These are phyloP conservation scores for Halyomorpha halys DNA, from an alignment of 1,140 invertebrate genomes.

Conservation along the genomic window DNA sequence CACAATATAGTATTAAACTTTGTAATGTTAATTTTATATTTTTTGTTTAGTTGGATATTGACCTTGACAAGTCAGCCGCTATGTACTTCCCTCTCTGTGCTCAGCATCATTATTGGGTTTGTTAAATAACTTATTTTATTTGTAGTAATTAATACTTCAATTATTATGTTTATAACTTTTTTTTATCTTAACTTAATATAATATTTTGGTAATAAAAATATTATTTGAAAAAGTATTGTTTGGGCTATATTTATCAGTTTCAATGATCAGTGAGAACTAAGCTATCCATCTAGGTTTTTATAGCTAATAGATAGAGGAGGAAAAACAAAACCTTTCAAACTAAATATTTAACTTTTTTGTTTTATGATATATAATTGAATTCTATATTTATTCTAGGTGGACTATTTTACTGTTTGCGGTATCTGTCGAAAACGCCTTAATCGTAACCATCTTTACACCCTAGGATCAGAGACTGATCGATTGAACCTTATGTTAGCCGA, in stretches of 20 bases:
- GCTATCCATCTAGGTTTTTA: too few relatives aligned
- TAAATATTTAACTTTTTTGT: too few relatives aligned
- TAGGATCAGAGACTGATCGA: conserved; percentile 48
- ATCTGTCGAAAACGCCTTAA: conserved; percentile 61
- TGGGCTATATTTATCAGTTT: too few relatives aligned
- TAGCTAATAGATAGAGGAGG: too few relatives aligned
- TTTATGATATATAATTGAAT: too few relatives aligned
- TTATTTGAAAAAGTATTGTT: too few relatives aligned
- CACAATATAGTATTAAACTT: too few relatives aligned
- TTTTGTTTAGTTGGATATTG: conserved; percentile 43
- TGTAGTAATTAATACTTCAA: background rate
- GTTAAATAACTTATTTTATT: conserved; percentile 10
- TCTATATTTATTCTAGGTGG: conserved; percentile 35
- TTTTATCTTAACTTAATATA: background rate
- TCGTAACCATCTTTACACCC: conserved; percentile 42
- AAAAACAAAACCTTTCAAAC: too few relatives aligned
- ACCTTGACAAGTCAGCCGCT: conserved; percentile 47
- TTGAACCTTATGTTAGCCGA: conserved; percentile 52
- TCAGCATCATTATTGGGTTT: conserved; percentile 39
- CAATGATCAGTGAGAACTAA: too few relatives aligned
- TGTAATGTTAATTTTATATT: background rate
- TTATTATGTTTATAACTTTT: background rate
- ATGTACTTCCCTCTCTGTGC: conserved; percentile 42
- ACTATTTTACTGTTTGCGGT: conserved; percentile 59
- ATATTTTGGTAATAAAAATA: too few relatives aligned